Percentiles rank a stretch among this genome's conserved stretches.
Evolutionary conservation across 2,113 vertebrate species (phyloP).

Genomic region (Rhodinocichla rosea): DNA sequence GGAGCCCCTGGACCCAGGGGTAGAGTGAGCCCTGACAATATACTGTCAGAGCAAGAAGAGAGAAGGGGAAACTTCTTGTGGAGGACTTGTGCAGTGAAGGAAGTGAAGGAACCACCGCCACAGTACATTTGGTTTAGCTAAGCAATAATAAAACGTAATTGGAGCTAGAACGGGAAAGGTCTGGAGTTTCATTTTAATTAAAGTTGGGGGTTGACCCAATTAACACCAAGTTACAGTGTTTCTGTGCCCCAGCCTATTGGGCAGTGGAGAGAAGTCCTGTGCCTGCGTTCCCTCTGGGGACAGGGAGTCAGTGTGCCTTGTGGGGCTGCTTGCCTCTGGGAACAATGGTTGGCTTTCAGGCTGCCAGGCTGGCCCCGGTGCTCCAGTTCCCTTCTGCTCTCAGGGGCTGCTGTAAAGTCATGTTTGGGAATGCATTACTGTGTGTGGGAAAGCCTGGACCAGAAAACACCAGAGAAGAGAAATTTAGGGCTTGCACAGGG

Average conservation of each 20-base stretch:
- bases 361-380: rapidly evolving
- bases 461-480: neutral
- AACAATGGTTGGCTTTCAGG: neutral
- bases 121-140: neutral
- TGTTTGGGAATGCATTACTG: neutral
- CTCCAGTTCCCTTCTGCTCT: neutral
- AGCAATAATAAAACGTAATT: neutral
- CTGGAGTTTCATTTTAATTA: neutral
- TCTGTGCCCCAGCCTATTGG: neutral
- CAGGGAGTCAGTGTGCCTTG: neutral
- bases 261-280: neutral
- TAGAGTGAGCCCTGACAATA: neutral
- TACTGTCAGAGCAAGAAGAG: neutral
- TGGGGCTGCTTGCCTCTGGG: neutral
- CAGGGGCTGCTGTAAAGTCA: neutral
- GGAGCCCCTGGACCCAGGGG: neutral
- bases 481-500: neutral
- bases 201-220: neutral
- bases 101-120: neutral
- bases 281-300: neutral
- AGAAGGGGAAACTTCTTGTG: neutral
- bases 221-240: neutral
- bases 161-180: neutral
- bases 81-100: neutral
- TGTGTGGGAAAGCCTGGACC: neutral